A percentile compares a stretch with the other conserved stretches of the same genome.
phyloP scores from a whole-genome alignment of 2,797 vertebrate species.

The Myotis vivesi region DNA sequence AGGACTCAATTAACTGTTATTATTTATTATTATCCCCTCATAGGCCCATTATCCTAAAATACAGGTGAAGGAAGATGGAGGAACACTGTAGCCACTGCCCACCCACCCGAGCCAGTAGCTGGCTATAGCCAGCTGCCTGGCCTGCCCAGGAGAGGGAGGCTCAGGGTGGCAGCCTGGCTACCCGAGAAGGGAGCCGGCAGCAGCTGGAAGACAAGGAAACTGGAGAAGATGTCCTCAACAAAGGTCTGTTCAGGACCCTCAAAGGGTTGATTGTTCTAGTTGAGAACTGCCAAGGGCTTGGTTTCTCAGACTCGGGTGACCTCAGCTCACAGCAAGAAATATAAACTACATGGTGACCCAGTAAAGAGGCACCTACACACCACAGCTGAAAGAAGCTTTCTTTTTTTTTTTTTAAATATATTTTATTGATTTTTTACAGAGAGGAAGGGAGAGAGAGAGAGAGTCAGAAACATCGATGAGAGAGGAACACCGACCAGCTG shows the following conservation, averaged over 20 bases:
- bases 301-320: constrained; percentile 41
- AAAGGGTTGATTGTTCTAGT: constrained; percentile 54
- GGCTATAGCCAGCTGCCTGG: background rate
- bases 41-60: background rate
- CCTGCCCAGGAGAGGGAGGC: background rate
- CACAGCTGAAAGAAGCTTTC: background rate
- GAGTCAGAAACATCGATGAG: no score
- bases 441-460: no score
- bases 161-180: background rate
- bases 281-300: background rate
- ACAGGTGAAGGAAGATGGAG: background rate
- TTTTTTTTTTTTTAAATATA: no score
- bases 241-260: constrained; percentile 59
- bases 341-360: background rate
- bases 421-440: no score
- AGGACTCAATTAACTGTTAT: background rate
- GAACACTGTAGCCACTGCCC: background rate
- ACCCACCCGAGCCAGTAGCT: background rate
- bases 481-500: no score
- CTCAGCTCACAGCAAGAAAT: background rate
- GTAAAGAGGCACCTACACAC: background rate
- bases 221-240: constrained; percentile 40
- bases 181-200: background rate
- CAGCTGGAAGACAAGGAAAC: constrained; percentile 36
- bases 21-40: background rate